Conservation (phyloP, 2,113 vertebrate genomes). For the Collichthys lucidus region DNA sequence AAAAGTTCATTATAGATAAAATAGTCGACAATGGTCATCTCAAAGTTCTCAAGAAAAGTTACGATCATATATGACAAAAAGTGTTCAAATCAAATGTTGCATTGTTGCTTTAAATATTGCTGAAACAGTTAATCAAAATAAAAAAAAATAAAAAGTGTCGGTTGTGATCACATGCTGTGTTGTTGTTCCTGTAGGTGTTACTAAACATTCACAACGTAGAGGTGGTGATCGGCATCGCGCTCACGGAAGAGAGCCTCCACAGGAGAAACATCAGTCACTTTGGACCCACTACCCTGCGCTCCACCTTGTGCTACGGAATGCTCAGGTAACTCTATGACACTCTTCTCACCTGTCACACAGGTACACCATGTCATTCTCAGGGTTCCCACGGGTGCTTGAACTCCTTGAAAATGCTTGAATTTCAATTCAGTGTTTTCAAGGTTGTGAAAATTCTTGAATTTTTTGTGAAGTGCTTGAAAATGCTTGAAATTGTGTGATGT, state of each 20-base stretch:
- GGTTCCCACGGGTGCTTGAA: too few relatives aligned
- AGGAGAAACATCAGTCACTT: slow-evolving; percentile 98
- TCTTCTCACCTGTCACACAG: neutral
- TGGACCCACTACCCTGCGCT: slow-evolving; percentile 95
- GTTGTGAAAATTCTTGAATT: too few relatives aligned
- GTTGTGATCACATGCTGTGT: too few relatives aligned
- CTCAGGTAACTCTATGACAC: slow-evolving; percentile 85
- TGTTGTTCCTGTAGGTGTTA: slow-evolving; percentile 88
- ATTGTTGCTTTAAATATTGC: neutral
- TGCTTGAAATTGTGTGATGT: too few relatives aligned
- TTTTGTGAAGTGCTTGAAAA: too few relatives aligned
- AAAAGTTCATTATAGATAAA: too few relatives aligned
- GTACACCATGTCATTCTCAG: neutral
- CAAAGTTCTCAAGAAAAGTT: too few relatives aligned
- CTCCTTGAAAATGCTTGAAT: too few relatives aligned
- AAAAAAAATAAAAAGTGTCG: neutral
- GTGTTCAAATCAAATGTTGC: neutral
- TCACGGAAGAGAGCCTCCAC: slow-evolving; percentile 98
- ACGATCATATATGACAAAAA: neutral
- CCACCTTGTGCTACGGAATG: slow-evolving; percentile 97
- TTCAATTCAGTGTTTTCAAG: too few relatives aligned
- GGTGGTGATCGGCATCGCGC: slow-evolving; percentile 92
- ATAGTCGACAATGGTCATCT: neutral
- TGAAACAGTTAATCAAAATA: too few relatives aligned
- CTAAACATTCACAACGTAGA: slow-evolving; percentile 95